Percentiles rank a stretch among this genome's conserved stretches.
Conservation (phyloP, 2,113 vertebrate species). For the Chaetorhynchus papuensis region DNA sequence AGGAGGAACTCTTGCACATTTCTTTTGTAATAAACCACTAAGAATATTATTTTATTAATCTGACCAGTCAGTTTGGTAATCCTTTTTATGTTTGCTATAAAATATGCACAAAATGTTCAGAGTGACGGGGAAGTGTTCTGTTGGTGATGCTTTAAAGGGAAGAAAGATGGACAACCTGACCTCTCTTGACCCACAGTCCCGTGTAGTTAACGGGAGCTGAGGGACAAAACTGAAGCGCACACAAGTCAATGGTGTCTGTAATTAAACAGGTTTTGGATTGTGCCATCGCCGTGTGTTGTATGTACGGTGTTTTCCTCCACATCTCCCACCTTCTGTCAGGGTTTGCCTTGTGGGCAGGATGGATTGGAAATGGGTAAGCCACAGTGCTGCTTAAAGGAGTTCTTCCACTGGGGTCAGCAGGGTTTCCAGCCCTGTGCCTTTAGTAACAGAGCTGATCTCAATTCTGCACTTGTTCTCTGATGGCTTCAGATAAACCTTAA, state of each 20-base stretch:
- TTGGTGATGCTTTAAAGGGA: not conserved
- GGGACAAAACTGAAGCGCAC: not conserved
- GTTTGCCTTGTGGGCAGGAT: not conserved
- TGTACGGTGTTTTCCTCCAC: not conserved
- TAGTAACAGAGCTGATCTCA: too few species aligned
- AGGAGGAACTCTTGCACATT: not conserved
- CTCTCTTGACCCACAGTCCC: rapidly evolving
- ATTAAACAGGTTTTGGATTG: not conserved
- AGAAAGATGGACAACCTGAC: not conserved
- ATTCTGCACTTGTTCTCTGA: not conserved
- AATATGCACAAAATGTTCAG: not conserved
- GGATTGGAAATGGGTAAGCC: not conserved
- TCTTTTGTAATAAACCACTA: not conserved
- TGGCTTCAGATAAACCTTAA: not conserved
- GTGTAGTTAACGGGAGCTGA: not conserved
- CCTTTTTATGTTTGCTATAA: not conserved
- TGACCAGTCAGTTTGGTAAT: not conserved
- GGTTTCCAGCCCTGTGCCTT: not conserved
- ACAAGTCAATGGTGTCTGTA: not conserved
- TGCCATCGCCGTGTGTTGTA: not conserved
- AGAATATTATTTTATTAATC: not conserved
- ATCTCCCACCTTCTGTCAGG: not conserved
- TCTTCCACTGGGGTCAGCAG: rapidly evolving
- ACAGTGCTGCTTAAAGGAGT: not conserved
- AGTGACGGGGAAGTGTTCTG: not conserved